Percentiles rank a stretch among this genome's conserved stretches.
Evolutionary conservation across 2,888 invertebrate species (phyloP).

Genomic region (Prosopocoilus inquinatus): DNA sequence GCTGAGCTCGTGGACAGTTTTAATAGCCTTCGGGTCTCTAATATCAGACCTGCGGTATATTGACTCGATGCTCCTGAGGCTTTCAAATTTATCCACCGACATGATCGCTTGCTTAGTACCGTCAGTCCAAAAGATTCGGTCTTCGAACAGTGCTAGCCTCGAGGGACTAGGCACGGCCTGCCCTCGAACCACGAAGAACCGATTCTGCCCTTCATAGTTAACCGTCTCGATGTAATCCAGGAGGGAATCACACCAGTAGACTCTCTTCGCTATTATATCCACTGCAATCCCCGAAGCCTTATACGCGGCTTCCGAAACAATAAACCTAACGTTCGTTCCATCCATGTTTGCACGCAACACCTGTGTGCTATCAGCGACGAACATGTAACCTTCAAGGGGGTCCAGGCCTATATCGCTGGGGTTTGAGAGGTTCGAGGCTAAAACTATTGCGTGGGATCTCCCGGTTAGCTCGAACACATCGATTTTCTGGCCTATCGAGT

Average conservation of each 20-base stretch:
- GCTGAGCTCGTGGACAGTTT: constrained; percentile 74
- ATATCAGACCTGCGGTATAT: constrained; percentile 80
- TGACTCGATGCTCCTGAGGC: constrained; percentile 73
- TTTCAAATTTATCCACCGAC: constrained; percentile 83
- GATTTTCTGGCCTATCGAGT: constrained; percentile 88
- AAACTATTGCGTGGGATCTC: constrained; percentile 83
- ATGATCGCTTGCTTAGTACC: constrained; percentile 86
- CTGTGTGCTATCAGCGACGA: constrained; percentile 82
- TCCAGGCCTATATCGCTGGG: constrained; percentile 92
- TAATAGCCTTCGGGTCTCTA: constrained; percentile 79
- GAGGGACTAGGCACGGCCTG: constrained; percentile 85
- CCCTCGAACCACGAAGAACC: constrained; percentile 78
- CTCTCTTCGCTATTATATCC: constrained; percentile 83
- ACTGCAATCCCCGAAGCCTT: constrained; percentile 90
- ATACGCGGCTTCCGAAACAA: constrained; percentile 90
- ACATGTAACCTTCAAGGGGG: constrained; percentile 85
- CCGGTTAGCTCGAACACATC: constrained; percentile 90
- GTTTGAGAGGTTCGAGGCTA: constrained; percentile 86
- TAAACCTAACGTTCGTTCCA: constrained; percentile 77
- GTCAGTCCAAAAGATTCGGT: constrained; percentile 88
- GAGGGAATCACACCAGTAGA: constrained; percentile 96
- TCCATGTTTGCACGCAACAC: constrained; percentile 91
- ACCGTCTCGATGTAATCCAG: constrained; percentile 95
- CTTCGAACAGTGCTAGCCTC: constrained; percentile 80
- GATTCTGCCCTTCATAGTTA: constrained; percentile 84